phyloP scores from a whole-genome alignment of 2,113 vertebrate genomes.

The Triplophysa siluroides region DNA sequence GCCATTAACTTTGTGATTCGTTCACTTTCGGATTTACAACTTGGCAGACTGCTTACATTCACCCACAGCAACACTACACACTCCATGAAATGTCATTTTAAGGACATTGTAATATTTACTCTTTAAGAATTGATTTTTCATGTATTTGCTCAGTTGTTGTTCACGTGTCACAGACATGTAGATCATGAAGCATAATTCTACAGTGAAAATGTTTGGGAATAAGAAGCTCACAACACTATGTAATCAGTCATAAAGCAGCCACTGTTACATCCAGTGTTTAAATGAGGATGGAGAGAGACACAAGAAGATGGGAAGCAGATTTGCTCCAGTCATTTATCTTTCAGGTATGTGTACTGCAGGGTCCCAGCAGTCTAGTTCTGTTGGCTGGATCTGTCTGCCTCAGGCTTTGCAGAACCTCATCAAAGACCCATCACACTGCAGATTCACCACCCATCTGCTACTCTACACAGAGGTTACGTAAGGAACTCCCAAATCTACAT shows the following conservation, averaged over 20 bases:
- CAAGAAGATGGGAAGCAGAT: conserved; percentile 23
- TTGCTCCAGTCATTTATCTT: conserved; percentile 35
- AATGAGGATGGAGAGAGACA: conserved; percentile 52
- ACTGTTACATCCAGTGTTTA: conserved; percentile 18
- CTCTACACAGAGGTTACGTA: conserved; percentile 6
- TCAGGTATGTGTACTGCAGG: conserved; percentile 20
- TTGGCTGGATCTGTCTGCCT: conserved; percentile 27
- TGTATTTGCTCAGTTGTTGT: too few relatives aligned
- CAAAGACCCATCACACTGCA: conserved; percentile 27
- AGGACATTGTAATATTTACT: too few relatives aligned
- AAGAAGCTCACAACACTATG: background rate
- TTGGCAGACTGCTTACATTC: too few relatives aligned
- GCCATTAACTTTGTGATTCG: too few relatives aligned
- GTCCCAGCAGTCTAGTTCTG: conserved; percentile 31
- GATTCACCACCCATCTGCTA: conserved; percentile 31
- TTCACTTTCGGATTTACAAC: too few relatives aligned
- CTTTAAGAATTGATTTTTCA: too few relatives aligned
- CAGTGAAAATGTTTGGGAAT: background rate
- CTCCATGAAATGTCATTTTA: too few relatives aligned
- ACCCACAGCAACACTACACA: too few relatives aligned
- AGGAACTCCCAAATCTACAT: background rate
- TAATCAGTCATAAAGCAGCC: conserved; percentile 30
- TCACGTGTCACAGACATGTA: too few relatives aligned
- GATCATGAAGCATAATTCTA: too few relatives aligned
- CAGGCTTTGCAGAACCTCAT: conserved; percentile 26